These are phyloP conservation scores for Irena cyanogastra DNA, from an alignment of 2,113 vertebrate species.

Conservation along the genomic window DNA sequence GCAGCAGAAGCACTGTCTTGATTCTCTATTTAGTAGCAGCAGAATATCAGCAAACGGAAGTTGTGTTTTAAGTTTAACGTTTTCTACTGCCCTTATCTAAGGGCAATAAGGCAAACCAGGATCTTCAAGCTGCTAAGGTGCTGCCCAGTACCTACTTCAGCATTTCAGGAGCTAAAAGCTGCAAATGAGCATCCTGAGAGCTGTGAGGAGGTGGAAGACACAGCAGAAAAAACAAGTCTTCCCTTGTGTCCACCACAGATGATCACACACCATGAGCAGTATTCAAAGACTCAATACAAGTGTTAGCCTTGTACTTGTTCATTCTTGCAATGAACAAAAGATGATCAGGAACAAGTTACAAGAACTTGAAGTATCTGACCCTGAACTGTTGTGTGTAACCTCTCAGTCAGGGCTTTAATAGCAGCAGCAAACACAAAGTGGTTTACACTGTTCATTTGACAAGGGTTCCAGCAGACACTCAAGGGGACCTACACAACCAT, in stretches of 20 bases:
- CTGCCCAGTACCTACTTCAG: not conserved
- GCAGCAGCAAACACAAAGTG: not conserved
- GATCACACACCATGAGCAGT: not conserved
- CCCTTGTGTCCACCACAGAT: not conserved
- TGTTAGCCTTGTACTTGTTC: not conserved
- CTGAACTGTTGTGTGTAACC: not conserved
- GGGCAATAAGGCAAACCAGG: not conserved
- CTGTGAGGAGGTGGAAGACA: not conserved
- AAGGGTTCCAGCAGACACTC: not conserved
- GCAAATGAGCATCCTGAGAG: not conserved
- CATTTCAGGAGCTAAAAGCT: not conserved
- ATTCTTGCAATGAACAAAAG: not conserved
- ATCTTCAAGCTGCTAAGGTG: not conserved
- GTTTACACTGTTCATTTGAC: not conserved
- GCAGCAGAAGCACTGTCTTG: not conserved
- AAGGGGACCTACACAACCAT: not conserved
- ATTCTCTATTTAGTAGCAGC: not conserved
- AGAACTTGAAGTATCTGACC: not conserved
- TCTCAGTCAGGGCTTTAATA: not conserved
- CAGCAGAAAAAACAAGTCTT: not conserved
- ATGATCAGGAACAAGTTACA: not conserved
- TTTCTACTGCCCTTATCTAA: not conserved
- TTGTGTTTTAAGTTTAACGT: not conserved
- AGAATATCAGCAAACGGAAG: not conserved
- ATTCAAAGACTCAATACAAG: not conserved